phyloP scores from a whole-genome alignment of 2,797 vertebrate genomes.

The Microchirus variegatus region DNA sequence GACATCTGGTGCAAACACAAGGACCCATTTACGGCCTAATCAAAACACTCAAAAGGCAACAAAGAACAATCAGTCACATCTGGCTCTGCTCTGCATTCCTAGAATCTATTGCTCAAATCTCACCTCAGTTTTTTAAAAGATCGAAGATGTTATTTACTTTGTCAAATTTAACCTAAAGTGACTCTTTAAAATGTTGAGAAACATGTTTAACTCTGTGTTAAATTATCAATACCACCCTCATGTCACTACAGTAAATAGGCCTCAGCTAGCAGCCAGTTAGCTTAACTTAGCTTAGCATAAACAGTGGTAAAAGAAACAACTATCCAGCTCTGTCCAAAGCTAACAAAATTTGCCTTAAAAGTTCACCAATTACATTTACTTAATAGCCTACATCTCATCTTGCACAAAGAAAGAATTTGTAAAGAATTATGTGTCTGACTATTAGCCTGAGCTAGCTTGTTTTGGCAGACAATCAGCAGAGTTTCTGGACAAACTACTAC shows the following conservation, averaged over 20 bases:
- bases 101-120: slow-evolving; percentile 7
- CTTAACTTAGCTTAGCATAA: neutral
- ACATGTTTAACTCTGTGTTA: too few species aligned
- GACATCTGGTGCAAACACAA: slow-evolving; percentile 73
- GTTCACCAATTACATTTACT: neutral
- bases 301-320: neutral
- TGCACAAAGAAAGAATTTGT: neutral
- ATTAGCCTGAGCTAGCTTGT: neutral
- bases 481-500: neutral
- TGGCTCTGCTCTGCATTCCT: slow-evolving; percentile 15
- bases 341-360: neutral
- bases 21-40: slow-evolving; percentile 58
- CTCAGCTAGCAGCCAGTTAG: neutral
- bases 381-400: neutral
- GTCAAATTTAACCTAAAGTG: too few species aligned
- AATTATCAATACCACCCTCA: neutral
- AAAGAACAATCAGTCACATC: slow-evolving; percentile 47
- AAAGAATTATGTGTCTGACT: neutral
- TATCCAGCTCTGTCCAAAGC: neutral
- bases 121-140: neutral
- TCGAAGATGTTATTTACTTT: too few species aligned
- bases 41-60: slow-evolving; percentile 63
- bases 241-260: neutral
- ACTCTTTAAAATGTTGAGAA: neutral
- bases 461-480: neutral